Evolutionary conservation across 2,113 vertebrate genomes (phyloP).

Genomic region (Mellivora capensis): DNA sequence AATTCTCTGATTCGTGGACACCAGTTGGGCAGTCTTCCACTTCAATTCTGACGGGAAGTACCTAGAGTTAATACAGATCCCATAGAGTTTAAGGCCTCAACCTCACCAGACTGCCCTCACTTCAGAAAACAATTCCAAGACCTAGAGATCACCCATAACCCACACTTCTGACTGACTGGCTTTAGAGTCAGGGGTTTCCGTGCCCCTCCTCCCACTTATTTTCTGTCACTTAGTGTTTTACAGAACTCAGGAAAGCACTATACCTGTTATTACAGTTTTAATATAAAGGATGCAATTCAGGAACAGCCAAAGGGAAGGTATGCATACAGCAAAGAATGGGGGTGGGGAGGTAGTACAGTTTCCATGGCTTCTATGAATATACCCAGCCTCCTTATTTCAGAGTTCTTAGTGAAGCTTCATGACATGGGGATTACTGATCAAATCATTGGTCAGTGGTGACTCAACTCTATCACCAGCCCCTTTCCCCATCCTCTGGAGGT

Average conservation of each 20-base stretch:
- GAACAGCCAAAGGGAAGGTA: background rate
- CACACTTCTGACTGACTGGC: background rate
- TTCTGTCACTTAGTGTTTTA: background rate
- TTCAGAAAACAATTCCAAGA: background rate
- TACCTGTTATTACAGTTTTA: background rate
- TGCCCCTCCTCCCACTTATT: background rate
- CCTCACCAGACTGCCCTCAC: background rate
- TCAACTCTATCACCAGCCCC: background rate
- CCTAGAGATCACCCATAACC: background rate
- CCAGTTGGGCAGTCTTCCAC: background rate
- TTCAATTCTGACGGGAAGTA: background rate
- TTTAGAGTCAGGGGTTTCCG: background rate
- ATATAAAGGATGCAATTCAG: background rate
- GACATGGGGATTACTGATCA: background rate
- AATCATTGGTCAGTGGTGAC: background rate
- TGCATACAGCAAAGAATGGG: background rate
- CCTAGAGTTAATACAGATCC: background rate
- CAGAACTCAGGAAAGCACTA: background rate
- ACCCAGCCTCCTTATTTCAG: background rate
- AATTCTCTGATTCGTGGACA: background rate
- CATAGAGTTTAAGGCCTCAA: background rate
- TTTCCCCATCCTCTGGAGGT: background rate
- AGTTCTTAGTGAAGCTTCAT: background rate
- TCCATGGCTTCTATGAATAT: background rate
- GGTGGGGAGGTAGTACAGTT: accelerated